Base-by-base conservation (phyloP, 37 sponge, comb jelly and placozoan genomes). In the Dysidea cf. avara region DNA sequence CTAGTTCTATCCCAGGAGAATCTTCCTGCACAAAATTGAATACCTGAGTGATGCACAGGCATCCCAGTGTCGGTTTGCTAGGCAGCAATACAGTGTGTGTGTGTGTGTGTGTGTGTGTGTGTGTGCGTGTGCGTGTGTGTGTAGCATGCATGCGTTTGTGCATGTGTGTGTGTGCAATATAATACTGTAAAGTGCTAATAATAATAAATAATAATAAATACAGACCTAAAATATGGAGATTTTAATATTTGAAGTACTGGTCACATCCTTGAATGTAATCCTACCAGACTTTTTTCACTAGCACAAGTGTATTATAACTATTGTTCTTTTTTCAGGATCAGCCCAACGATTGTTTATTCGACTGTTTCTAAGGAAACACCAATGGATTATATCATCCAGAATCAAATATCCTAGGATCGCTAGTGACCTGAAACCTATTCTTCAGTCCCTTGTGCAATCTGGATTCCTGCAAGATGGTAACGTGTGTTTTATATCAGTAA, bases 361-460 rank as follows among this genome's bases (percentile, higher is more conserved):
- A 16, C 58, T 89, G 60, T 89, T 75, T 61, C 75, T 89, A n/a
- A 52, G 89, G 7, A 83, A 89, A 52, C 89, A 74, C 33, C 75
- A 69, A 18, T 89, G 89, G 89, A 21, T 83, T 11, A 47, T 74
- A 53, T 47, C 24, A 13, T 22, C 40, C 38, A 83, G 74, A 36
- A 12, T 89, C 0, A 30, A 25, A 20, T 89, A 89, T 52, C 59
- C 73, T 1, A 69, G 79, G 30, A 89, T 89, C 11, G 69, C 80
- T 38, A 47, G 16, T 33, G 59, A 78, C 43, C 64, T 83, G n/a
- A 36, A 0, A n/a, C 80, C 70, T 20, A 16, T 83, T 30, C n/a
- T 75, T 18, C 2, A 34, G 3, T 57, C 1, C 1, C 66, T 83
- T 21, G 83, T 68, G 16, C 30, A 60, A 2, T 17, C 61, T 6